Conservation (phyloP, 2,113 vertebrate genomes). For the Aplodontia rufa region DNA sequence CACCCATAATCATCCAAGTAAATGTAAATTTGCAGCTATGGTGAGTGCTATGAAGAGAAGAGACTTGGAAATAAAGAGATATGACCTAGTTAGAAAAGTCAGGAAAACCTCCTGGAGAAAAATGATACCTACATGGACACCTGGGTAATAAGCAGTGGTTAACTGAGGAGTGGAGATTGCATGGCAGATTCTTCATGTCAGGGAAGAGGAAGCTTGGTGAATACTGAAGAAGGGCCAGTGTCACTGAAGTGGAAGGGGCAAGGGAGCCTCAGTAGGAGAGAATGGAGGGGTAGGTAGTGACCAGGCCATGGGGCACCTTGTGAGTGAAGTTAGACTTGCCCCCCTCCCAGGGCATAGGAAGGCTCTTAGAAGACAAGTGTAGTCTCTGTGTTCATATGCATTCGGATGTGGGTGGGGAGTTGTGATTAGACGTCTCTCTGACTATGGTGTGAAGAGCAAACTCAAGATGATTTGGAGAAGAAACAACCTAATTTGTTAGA, state of each 20-base stretch:
- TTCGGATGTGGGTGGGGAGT: background rate
- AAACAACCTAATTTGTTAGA: background rate
- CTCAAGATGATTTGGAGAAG: background rate
- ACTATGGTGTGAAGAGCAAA: background rate
- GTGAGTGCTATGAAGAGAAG: background rate
- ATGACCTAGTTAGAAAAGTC: background rate
- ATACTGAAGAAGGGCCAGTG: background rate
- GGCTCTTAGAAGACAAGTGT: too few relatives aligned
- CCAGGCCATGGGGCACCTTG: background rate
- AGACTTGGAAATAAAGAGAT: background rate
- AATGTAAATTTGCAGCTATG: background rate
- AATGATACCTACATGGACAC: background rate
- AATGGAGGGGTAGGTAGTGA: background rate
- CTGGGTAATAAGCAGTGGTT: background rate
- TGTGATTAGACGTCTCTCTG: background rate
- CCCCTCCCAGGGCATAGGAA: background rate
- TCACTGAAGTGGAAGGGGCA: background rate
- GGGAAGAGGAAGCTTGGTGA: background rate
- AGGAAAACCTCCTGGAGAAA: background rate
- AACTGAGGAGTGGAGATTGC: background rate
- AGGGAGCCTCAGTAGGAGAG: background rate
- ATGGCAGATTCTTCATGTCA: background rate
- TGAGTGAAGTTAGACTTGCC: background rate
- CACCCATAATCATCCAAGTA: background rate
- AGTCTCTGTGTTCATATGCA: background rate